Evolutionary conservation across 2,888 invertebrate species (phyloP).

Genomic region (Tiliacea citrago): DNA sequence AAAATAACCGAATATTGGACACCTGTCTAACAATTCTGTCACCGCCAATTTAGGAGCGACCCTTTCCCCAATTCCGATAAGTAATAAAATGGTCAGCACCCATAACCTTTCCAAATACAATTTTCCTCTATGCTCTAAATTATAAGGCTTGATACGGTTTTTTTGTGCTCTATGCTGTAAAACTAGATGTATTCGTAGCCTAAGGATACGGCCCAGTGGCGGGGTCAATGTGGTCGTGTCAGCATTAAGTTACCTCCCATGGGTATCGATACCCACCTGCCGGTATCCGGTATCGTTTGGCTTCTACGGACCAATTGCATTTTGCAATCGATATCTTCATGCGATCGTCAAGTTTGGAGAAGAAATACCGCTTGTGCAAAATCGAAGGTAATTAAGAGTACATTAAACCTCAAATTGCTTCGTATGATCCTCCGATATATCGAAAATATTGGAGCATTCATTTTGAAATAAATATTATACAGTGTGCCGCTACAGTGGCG

Average conservation of each 20-base stretch:
- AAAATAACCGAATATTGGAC: conserved; percentile 29
- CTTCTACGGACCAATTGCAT: conserved; percentile 62
- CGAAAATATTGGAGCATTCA: too few species aligned
- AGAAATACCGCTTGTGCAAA: conserved; percentile 5
- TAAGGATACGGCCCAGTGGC: conserved; percentile 77
- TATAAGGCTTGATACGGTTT: conserved; percentile 17
- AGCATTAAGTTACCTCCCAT: conserved; percentile 83
- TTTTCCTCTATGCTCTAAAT: conserved; percentile 22
- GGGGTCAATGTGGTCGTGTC: conserved; percentile 72
- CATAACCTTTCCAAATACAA: conserved; percentile 13
- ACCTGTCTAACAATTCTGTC: conserved; percentile 39
- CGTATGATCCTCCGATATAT: too few species aligned
- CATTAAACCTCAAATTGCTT: too few species aligned
- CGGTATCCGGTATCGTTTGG: conserved; percentile 77
- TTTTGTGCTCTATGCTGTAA: not conserved
- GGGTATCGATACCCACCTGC: conserved; percentile 82
- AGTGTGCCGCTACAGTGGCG: too few species aligned
- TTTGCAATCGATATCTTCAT: conserved; percentile 57
- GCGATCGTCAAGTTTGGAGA: conserved; percentile 2
- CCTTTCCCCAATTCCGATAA: conserved; percentile 21
- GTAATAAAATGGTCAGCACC: conserved; percentile 17
- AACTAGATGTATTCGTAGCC: conserved; percentile 38
- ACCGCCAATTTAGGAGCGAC: conserved; percentile 24
- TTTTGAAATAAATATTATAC: too few species aligned
- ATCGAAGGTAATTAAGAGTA: not conserved